A percentile compares a stretch with the other conserved stretches of the same genome.
Evolutionary conservation across 1,140 invertebrate species (phyloP).

Genomic region (Drosophila grimshawi): DNA sequence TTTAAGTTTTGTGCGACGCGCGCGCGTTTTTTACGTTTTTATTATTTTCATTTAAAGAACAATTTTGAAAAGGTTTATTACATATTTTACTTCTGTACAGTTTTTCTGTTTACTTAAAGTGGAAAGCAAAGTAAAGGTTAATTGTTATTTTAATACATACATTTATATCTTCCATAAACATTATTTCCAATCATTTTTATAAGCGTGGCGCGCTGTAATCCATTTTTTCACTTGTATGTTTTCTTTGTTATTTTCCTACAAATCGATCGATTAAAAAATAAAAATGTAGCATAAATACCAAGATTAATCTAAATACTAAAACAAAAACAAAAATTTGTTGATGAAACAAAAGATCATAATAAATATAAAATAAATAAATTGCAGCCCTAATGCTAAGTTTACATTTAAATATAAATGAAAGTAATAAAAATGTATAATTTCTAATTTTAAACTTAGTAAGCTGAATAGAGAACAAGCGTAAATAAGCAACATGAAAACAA

Average conservation of each 20-base stretch:
- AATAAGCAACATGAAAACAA: conserved; percentile 40
- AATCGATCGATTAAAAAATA: conserved; percentile 39
- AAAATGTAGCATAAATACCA: conserved; percentile 50
- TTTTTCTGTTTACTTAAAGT: conserved; percentile 60
- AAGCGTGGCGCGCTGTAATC: conserved; percentile 61
- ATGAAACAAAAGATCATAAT: conserved; percentile 54
- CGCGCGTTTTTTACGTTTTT: conserved; percentile 50
- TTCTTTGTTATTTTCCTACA: conserved; percentile 54
- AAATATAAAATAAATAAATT: conserved; percentile 52
- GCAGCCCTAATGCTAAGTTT: conserved; percentile 70
- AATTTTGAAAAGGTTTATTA: conserved; percentile 10
- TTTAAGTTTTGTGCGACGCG: conserved; percentile 62
- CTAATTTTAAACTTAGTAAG: conserved; percentile 71
- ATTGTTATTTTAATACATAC: conserved; percentile 41
- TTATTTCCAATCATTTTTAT: conserved; percentile 37
- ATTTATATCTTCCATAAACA: conserved; percentile 62
- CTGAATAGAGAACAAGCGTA: conserved; percentile 55
- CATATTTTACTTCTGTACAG: conserved; percentile 61
- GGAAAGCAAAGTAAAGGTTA: conserved; percentile 49
- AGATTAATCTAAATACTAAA: conserved; percentile 28
- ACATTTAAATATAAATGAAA: conserved; percentile 57
- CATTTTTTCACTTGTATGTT: conserved; percentile 63
- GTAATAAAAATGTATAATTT: conserved; percentile 70
- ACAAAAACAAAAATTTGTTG: conserved; percentile 52
- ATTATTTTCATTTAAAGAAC: conserved; percentile 24